Base-by-base conservation (phyloP, 2,888 invertebrate genomes). In the Eledone cirrhosa region DNA sequence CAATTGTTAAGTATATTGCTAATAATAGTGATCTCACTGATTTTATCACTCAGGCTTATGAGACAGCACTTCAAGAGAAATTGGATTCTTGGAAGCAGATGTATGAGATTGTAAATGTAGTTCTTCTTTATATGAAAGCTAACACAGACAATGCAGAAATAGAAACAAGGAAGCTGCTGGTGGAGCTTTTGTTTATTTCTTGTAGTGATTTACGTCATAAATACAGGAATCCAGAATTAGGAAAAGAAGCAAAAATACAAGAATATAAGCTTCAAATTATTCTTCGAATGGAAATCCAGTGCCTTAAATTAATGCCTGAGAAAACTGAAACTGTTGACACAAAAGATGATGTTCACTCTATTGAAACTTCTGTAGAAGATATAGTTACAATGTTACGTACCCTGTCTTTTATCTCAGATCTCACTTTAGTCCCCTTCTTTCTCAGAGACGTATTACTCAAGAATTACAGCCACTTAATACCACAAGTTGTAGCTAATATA, bases 251-350 rank as follows among this genome's bases (percentile, higher is more conserved):
- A 48, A 86, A 84, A 80, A 81, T 85, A 29, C 81, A 79, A 65
- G 87, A 86, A 86, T 87, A 84, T 72, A 82, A 87, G 81, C 80
- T 86, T 22, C 88, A 88, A 78, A 83, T 86, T 1, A 75, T 87
- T 63, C 78, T 88, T 19, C 80, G 85, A 29, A 79, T 88, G 78
- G 87, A 88, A 80, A 80, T 85, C 48, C 82, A 85, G 76, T 87
- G 86, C 0, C 78, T 84, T 27, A n/a, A 76, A n/a, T 29, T 29
- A 11, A 33, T 53, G 29, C 22, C 41, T n/a, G 69, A 72, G 24
- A 77, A 33, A 16, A 69, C 13, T 2, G 77, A 81, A 16, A 79
- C 80, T 63, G 82, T 82, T 31, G 85, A 87, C 63, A 82, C 83
- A 77, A 81, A 81, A 76, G 81, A 81, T 47, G 77, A 79, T 48